A percentile compares a stretch with the other conserved stretches of the same genome.
Conservation (phyloP, 2,797 vertebrate genomes). For the Eulemur mongoz region DNA sequence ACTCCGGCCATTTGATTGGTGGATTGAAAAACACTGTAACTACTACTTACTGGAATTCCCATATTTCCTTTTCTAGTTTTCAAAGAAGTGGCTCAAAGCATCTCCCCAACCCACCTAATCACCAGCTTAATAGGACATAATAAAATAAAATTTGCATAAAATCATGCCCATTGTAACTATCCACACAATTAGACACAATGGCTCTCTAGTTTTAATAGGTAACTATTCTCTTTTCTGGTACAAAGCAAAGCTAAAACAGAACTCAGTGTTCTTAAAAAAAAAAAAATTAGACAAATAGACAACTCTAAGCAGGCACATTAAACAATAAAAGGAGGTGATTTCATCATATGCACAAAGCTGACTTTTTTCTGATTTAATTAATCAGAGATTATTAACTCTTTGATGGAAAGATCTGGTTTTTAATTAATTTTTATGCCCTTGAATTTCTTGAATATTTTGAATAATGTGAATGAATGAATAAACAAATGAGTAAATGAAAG, state of each 20-base stretch:
- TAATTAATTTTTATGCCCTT: background rate
- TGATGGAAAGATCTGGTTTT: background rate
- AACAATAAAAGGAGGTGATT: background rate
- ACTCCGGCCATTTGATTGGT: background rate
- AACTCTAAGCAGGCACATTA: background rate
- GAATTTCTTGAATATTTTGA: background rate
- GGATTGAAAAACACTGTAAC: background rate
- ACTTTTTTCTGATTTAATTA: background rate
- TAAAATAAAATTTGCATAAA: conserved; percentile 6
- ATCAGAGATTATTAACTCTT: background rate
- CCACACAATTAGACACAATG: background rate
- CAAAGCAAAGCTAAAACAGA: conserved; percentile 13
- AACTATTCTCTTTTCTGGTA: background rate
- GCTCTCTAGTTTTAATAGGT: conserved; percentile 7
- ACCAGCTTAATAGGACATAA: background rate
- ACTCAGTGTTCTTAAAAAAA: background rate
- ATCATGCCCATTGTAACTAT: background rate
- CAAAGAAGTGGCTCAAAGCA: background rate
- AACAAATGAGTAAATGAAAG: background rate
- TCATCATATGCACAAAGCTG: background rate
- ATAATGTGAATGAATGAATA: background rate
- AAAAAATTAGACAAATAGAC: background rate
- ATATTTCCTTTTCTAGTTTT: background rate
- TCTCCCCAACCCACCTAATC: background rate
- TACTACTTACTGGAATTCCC: background rate